Evolutionary conservation across 2,797 vertebrate species (phyloP).

Genomic region (Florisuga fusca): DNA sequence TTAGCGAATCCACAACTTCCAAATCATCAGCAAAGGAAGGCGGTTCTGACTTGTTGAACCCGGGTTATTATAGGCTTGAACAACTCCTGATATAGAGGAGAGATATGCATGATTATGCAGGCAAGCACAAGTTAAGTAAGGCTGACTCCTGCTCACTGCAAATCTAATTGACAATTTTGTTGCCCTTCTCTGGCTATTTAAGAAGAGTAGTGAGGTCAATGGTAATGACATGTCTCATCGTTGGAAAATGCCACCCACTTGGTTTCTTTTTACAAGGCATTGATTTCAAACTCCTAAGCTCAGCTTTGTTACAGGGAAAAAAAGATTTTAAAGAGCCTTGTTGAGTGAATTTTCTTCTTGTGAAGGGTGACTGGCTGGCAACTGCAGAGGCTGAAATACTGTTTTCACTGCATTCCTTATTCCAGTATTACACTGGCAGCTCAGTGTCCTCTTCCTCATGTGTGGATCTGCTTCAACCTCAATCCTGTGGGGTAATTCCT

Average conservation of each 20-base stretch:
- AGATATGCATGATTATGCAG: constrained; percentile 79
- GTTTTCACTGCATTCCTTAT: neutral
- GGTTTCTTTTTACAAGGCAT: constrained; percentile 74
- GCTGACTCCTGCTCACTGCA: constrained; percentile 66
- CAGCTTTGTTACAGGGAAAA: constrained; percentile 64
- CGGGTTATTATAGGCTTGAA: constrained; percentile 78
- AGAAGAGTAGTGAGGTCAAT: constrained; percentile 81
- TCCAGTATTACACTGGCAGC: neutral
- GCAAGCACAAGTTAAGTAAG: constrained; percentile 70
- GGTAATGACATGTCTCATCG: constrained; percentile 76
- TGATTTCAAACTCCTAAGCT: constrained; percentile 75
- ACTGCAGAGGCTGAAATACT: neutral
- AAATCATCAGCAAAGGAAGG: constrained; percentile 72
- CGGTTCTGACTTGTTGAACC: constrained; percentile 79
- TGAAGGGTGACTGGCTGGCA: constrained; percentile 28
- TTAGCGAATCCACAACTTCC: constrained; percentile 74
- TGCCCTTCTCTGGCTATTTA: constrained; percentile 82
- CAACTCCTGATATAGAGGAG: constrained; percentile 68
- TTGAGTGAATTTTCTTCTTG: constrained; percentile 26
- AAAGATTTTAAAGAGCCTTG: constrained; percentile 5
- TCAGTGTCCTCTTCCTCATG: neutral
- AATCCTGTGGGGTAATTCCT: neutral
- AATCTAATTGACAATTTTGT: constrained; percentile 83
- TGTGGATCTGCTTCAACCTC: neutral
- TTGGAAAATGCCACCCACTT: constrained; percentile 73